Base-by-base conservation (phyloP, 2,113 vertebrate genomes). In the Aptenodytes patagonicus region DNA sequence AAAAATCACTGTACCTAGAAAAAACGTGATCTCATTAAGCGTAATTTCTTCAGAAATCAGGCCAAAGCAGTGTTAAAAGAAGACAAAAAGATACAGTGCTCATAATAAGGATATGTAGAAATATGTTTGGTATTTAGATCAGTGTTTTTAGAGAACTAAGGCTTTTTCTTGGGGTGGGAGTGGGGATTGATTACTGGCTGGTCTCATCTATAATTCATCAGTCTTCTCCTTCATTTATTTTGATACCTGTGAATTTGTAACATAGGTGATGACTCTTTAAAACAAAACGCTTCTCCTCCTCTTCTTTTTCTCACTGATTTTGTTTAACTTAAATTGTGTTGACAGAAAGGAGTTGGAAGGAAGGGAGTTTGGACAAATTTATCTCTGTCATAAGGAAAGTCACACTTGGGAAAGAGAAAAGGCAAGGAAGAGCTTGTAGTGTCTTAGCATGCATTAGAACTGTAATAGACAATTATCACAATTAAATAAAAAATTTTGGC, bases 291-390 rank as follows among this genome's bases (percentile, higher is more conserved):
- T 94, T 84, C 61, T 91, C 76, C 75, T 94, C 76, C 85, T 93
- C 75, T 64, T 90, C 87, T 89, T 94, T 92, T 95, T 94, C 91
- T 94, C 89, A 75, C 86, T 84, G 72, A 58, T 87, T 96, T 91
- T 81, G 29, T 93, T 93, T 89, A 82, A 82, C 64, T 86, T 90
- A 38, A 52, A 83, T 60, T 87, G 80, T 96, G 65, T 91, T 97
- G 91, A 87, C 87, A 95, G 86, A 77, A 96, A 89, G 24, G 70
- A 91, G 31, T 76, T 91, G 36, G 65, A 89, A 95, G 25, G 47
- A 97, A 76, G 29, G 10, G 25, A 94, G 47, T 61, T 69, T 70
- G 51, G n/a, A 66, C 25, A 60, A 94, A 86, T 96, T 94, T 94
- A 69, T 93, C 72, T 69, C 72, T 90, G 21, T 95, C 65, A 55